Evolutionary conservation across 2,888 invertebrate species (phyloP).

Genomic region (Euclidia mi): DNA sequence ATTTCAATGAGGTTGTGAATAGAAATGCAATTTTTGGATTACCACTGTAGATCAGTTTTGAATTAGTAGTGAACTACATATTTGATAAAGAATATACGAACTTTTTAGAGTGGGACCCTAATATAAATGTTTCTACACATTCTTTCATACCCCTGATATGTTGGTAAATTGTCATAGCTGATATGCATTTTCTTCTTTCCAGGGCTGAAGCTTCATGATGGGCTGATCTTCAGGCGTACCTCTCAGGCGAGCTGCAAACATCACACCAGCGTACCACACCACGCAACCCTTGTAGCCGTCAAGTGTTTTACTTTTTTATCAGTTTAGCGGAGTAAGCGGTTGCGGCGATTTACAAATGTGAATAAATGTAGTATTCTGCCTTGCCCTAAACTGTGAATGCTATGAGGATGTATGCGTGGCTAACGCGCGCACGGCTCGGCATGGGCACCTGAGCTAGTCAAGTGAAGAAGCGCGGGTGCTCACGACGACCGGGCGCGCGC

Average conservation of each 20-base stretch:
- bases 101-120: no score
- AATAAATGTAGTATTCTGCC: neutral
- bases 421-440: slow-evolving; percentile 70
- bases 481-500: slow-evolving; percentile 71
- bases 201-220: slow-evolving; percentile 43
- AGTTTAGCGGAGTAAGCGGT: slow-evolving; percentile 58
- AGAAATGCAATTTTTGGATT: no score
- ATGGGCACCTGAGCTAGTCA: slow-evolving; percentile 54
- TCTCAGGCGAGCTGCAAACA: slow-evolving; percentile 15
- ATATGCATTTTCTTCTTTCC: slow-evolving; percentile 35
- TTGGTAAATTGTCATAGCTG: no score
- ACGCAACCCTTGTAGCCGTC: slow-evolving; percentile 42
- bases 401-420: slow-evolving; percentile 72
- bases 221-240: slow-evolving; percentile 49
- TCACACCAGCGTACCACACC: slow-evolving; percentile 59
- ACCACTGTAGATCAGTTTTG: no score
- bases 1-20: no score
- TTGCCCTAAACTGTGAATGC: slow-evolving; percentile 17
- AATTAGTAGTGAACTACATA: no score
- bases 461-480: slow-evolving; percentile 48
- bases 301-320: slow-evolving; percentile 22
- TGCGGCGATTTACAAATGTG: slow-evolving; percentile 55
- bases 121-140: no score
- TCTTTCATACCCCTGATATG: no score
- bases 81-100: no score